A percentile compares a stretch with the other conserved stretches of the same genome.
These are phyloP conservation scores for Allophyes oxyacanthae DNA, from an alignment of 2,888 invertebrate genomes.

Conservation along the genomic window DNA sequence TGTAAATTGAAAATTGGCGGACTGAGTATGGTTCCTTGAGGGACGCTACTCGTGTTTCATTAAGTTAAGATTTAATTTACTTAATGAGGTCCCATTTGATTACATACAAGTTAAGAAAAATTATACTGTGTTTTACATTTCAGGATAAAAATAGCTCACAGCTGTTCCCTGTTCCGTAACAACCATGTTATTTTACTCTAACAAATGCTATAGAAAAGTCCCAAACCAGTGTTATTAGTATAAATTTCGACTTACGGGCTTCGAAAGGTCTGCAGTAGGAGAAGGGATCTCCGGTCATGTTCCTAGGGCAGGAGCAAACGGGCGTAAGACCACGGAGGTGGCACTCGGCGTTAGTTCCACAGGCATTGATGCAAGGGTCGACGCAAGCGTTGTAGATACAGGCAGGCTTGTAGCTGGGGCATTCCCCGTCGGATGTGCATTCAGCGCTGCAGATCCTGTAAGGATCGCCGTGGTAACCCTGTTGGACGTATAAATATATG, in stretches of 20 bases:
- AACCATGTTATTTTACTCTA: neutral
- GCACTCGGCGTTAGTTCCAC: conserved; percentile 94
- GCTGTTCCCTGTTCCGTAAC: too few relatives aligned
- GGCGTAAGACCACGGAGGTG: conserved; percentile 94
- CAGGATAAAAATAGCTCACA: too few relatives aligned
- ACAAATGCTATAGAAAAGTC: conserved; percentile 27
- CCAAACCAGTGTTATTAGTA: too few relatives aligned
- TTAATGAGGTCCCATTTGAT: too few relatives aligned
- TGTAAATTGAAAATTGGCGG: neutral
- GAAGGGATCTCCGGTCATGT: conserved; percentile 97
- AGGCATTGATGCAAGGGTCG: conserved; percentile 95
- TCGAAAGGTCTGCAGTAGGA: conserved; percentile 94
- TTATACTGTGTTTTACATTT: too few relatives aligned
- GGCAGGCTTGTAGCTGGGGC: conserved; percentile 93
- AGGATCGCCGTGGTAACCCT: conserved; percentile 95
- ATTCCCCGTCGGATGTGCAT: conserved; percentile 94
- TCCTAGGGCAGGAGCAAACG: conserved; percentile 95
- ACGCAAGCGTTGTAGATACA: conserved; percentile 95
- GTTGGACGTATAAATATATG: conserved; percentile 20
- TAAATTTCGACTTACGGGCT: conserved; percentile 88
- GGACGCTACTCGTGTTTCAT: neutral
- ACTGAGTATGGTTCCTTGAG: conserved; percentile 24
- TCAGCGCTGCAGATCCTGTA: conserved; percentile 94
- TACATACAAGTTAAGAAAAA: too few relatives aligned
- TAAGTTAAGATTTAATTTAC: too few relatives aligned